These are phyloP conservation scores for Sphinx pinastri DNA, from an alignment of 2,888 invertebrate genomes.

Conservation along the genomic window DNA sequence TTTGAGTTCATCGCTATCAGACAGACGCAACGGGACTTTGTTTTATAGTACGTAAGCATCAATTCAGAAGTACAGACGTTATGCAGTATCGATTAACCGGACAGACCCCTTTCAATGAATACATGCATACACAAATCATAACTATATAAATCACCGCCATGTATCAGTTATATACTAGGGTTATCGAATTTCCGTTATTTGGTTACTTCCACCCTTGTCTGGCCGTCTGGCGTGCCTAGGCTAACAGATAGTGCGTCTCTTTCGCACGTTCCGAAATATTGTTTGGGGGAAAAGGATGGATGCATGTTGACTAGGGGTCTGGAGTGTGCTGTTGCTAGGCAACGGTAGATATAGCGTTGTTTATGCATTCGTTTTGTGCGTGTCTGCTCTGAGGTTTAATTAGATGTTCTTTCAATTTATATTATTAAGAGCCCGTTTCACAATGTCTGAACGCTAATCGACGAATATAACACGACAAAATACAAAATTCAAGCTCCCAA, in stretches of 20 bases:
- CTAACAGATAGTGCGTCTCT: conserved; percentile 1
- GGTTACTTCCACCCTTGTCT: conserved; percentile 52
- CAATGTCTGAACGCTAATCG: too few relatives aligned
- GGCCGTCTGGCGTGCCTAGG: conserved; percentile 46
- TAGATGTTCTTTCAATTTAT: neutral
- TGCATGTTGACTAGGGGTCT: conserved; percentile 13
- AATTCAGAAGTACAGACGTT: too few relatives aligned
- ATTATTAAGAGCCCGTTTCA: too few relatives aligned
- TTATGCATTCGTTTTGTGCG: conserved; percentile 5
- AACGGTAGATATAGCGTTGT: neutral
- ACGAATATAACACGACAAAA: too few relatives aligned
- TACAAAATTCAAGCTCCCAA: too few relatives aligned
- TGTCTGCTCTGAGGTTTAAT: neutral
- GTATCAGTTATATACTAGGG: conserved; percentile 23
- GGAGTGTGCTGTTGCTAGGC: conserved; percentile 17
- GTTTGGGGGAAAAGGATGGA: neutral
- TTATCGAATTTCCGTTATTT: conserved; percentile 44
- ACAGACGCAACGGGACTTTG: too few relatives aligned
- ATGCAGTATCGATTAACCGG: neutral
- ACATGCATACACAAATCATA: neutral
- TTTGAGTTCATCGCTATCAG: too few relatives aligned
- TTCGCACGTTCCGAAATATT: neutral
- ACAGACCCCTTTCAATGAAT: neutral
- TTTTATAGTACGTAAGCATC: too few relatives aligned
- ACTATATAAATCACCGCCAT: conserved; percentile 2